These are phyloP conservation scores for Ditylenchus weischeri DNA, from an alignment of 2,888 invertebrate species.

Conservation along the genomic window DNA sequence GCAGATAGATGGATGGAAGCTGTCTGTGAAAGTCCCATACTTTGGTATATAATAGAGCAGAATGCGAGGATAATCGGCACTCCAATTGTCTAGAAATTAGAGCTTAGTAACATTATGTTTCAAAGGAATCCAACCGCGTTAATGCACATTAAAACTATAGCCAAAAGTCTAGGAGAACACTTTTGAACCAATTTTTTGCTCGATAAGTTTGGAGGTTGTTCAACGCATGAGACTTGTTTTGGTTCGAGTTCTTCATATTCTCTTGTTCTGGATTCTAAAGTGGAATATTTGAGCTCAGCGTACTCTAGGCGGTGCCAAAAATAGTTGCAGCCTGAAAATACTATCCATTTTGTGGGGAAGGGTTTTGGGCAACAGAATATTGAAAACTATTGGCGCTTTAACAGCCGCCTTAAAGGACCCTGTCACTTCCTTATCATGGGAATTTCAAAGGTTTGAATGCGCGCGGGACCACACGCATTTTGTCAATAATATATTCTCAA, in stretches of 20 bases:
- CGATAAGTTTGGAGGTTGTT: neutral
- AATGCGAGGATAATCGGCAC: conserved; percentile 8
- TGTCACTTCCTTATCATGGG: no score
- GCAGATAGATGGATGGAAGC: neutral
- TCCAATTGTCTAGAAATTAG: conserved; percentile 3
- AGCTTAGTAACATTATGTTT: neutral
- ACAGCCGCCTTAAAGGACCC: no score
- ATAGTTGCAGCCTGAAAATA: neutral
- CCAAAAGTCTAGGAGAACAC: neutral
- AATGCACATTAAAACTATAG: conserved; percentile 6
- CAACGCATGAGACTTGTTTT: neutral
- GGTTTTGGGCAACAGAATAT: no score
- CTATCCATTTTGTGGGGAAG: neutral
- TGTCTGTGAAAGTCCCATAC: neutral
- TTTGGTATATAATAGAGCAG: neutral
- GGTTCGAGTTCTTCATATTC: neutral
- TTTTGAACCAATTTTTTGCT: neutral
- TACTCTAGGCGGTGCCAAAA: conserved; percentile 8
- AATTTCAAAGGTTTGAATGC: no score
- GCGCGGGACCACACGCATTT: no score
- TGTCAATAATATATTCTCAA: no score
- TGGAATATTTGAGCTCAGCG: neutral
- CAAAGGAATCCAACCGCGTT: neutral
- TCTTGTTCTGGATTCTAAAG: neutral
- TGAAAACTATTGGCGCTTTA: no score